A percentile compares a stretch with the other conserved stretches of the same genome.
Conservation (phyloP, 2,888 invertebrate genomes). For the Diplazon laetatorius region DNA sequence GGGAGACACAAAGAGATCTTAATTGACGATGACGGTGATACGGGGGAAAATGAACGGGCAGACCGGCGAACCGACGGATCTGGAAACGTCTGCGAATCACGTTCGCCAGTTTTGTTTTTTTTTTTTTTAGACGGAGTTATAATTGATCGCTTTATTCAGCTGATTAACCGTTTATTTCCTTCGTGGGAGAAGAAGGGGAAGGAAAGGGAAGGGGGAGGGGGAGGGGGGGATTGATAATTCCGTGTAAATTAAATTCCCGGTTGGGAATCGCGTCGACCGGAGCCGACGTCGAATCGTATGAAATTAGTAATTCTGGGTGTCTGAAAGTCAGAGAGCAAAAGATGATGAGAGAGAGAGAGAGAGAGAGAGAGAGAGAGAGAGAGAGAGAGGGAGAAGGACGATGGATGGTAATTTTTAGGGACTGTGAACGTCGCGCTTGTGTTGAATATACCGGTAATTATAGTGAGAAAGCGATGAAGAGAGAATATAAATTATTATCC, state of each 20-base stretch:
- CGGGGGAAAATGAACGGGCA: not conserved
- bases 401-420: slow-evolving; percentile 52
- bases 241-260: slow-evolving; percentile 56
- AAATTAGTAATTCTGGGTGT: slow-evolving; percentile 61
- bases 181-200: too few species aligned
- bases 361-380: too few species aligned
- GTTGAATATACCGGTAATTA: slow-evolving; percentile 68
- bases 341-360: too few species aligned
- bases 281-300: slow-evolving; percentile 58
- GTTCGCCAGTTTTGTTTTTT: too few species aligned
- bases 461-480: slow-evolving; percentile 49
- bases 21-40: not conserved
- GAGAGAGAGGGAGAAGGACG: slow-evolving; percentile 5
- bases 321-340: slow-evolving; percentile 17
- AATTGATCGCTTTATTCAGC: slow-evolving; percentile 52
- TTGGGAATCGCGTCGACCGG: slow-evolving; percentile 36
- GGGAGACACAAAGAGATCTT: slow-evolving; percentile 42
- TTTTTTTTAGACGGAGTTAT: too few species aligned
- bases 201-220: too few species aligned
- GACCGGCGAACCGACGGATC: too few species aligned
- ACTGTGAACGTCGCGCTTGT: slow-evolving; percentile 51
- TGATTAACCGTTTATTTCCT: slow-evolving; percentile 54
- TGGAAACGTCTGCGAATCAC: too few species aligned
- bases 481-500: slow-evolving; percentile 57
- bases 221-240: too few species aligned